Conservation (phyloP, 2,113 vertebrate species). For the Hemichromis elongatus region DNA sequence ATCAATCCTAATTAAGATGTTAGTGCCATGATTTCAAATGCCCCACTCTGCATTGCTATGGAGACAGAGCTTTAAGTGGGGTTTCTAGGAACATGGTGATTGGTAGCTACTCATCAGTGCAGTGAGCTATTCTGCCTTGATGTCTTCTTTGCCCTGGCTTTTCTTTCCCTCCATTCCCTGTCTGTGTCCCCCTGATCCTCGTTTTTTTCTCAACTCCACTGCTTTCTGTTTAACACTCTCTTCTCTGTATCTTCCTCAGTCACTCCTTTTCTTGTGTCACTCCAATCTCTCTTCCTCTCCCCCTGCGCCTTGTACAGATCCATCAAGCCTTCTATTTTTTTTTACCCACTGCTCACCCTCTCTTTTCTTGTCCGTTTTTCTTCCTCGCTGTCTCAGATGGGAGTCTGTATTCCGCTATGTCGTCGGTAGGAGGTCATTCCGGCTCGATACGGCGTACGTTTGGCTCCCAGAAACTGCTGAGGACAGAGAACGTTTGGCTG, state of each 20-base stretch:
- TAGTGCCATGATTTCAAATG: neutral
- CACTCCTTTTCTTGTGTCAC: neutral
- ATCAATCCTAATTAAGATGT: slow-evolving; percentile 45
- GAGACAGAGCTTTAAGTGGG: slow-evolving; percentile 20
- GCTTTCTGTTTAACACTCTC: slow-evolving; percentile 11
- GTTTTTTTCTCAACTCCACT: neutral
- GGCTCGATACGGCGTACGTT: slow-evolving; percentile 75
- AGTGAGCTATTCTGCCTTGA: slow-evolving; percentile 5
- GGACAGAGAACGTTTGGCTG: slow-evolving; percentile 78
- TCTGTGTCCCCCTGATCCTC: neutral
- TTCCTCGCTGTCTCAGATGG: slow-evolving; percentile 61
- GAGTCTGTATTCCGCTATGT: slow-evolving; percentile 77
- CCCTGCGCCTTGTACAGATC: neutral
- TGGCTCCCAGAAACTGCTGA: slow-evolving; percentile 72
- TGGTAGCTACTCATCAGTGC: neutral
- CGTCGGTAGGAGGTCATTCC: slow-evolving; percentile 52
- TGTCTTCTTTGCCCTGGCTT: slow-evolving; percentile 29
- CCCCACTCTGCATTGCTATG: slow-evolving; percentile 24
- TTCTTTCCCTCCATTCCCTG: neutral
- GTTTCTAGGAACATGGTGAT: neutral
- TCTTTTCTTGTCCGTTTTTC: neutral
- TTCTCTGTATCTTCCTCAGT: neutral
- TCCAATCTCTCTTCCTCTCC: neutral
- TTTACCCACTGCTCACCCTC: neutral
- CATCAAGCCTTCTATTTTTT: slow-evolving; percentile 1